Percentiles rank a stretch among this genome's conserved stretches.
Evolutionary conservation across 2,888 invertebrate genomes (phyloP).

Genomic region (Antheraea yamamai): DNA sequence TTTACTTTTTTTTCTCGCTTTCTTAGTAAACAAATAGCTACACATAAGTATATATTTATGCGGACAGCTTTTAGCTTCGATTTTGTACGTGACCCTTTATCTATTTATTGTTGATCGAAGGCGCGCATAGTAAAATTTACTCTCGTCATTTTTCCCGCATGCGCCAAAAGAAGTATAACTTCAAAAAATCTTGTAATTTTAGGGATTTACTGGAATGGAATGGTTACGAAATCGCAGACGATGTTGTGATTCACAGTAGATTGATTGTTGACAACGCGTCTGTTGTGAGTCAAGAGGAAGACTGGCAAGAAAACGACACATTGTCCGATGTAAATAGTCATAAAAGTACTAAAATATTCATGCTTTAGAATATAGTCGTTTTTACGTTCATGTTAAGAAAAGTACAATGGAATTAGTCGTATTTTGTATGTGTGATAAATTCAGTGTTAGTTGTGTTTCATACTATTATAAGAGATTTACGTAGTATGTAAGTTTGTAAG

Average conservation of each 20-base stretch:
- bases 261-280: conserved; percentile 49
- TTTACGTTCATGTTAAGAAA: background rate
- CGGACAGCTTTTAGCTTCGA: too few relatives aligned
- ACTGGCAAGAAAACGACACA: conserved; percentile 56
- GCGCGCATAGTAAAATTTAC: too few relatives aligned
- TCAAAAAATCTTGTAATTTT: conserved; percentile 34
- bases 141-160: too few relatives aligned
- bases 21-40: too few relatives aligned
- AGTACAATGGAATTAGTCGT: background rate
- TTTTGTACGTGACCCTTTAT: too few relatives aligned
- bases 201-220: conserved; percentile 74
- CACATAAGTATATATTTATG: too few relatives aligned
- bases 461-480: background rate
- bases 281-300: conserved; percentile 47
- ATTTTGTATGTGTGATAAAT: background rate
- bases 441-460: background rate
- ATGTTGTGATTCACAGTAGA: conserved; percentile 59
- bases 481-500: background rate
- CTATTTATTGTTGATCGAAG: too few relatives aligned
- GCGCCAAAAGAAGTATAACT: too few relatives aligned
- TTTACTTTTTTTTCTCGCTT: too few relatives aligned
- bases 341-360: conserved; percentile 21
- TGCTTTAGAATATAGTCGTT: conserved; percentile 7
- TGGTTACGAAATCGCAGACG: conserved; percentile 62
- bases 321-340: conserved; percentile 63